Evolutionary conservation across 2,113 vertebrate genomes (phyloP).

Genomic region (Lamprologus callipterus): DNA sequence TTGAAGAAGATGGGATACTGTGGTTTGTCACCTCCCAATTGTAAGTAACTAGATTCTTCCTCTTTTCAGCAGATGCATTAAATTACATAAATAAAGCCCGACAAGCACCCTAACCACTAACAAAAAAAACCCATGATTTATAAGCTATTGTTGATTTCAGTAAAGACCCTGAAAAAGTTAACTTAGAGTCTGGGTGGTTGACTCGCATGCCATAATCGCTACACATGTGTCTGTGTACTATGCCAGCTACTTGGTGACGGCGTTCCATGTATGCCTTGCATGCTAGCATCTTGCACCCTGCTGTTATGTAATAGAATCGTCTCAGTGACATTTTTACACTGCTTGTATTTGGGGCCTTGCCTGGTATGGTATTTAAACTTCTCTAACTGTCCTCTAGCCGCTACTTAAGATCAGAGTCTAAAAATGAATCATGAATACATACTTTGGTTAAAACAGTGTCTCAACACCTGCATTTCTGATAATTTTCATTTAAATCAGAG

Average conservation of each 20-base stretch:
- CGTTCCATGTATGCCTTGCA: neutral
- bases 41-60: neutral
- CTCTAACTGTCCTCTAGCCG: neutral
- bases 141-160: neutral
- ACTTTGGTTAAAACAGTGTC: neutral
- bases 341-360: neutral
- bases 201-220: neutral
- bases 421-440: neutral
- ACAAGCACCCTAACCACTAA: neutral
- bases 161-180: neutral
- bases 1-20: constrained; percentile 7
- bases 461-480: neutral
- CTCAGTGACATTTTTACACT: neutral
- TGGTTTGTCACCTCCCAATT: neutral
- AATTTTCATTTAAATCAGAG: neutral
- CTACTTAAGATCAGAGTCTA: neutral
- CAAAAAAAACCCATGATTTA: neutral
- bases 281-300: neutral
- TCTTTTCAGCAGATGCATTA: neutral
- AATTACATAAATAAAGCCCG: neutral
- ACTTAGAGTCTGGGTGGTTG: neutral
- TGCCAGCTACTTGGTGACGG: neutral
- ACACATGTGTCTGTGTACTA: neutral
- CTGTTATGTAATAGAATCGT: neutral
- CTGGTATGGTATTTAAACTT: neutral